Percentiles rank a stretch among this genome's conserved stretches.
Conservation (phyloP, 2,113 vertebrate genomes). For the Aptenodytes forsteri region DNA sequence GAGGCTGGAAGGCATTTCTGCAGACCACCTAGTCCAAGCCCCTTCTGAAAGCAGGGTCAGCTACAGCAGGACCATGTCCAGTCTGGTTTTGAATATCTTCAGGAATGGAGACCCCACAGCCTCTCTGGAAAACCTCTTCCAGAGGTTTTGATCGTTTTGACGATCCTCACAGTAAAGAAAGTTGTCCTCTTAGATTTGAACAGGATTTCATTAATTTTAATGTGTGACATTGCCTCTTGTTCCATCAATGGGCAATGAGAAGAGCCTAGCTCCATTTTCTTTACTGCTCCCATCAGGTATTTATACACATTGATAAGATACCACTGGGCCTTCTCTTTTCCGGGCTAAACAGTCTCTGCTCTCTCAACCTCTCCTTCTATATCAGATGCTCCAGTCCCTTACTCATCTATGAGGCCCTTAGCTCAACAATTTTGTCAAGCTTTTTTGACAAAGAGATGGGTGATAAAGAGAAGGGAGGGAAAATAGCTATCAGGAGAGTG, state of each 20-base stretch:
- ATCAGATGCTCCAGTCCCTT: not conserved
- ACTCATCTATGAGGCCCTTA: not conserved
- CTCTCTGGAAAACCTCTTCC: not conserved
- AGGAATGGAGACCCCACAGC: not conserved
- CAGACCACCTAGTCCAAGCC: not conserved
- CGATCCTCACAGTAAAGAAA: accelerated
- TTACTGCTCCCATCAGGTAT: not conserved
- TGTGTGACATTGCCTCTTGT: not conserved
- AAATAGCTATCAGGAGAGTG: not conserved
- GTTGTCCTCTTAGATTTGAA: not conserved
- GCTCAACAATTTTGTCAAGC: not conserved
- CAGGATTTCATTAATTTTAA: not conserved
- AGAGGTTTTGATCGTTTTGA: no score
- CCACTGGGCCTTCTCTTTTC: not conserved
- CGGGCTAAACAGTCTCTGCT: not conserved
- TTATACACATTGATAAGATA: not conserved
- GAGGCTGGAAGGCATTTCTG: not conserved
- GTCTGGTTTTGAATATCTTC: not conserved
- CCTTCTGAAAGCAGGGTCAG: not conserved
- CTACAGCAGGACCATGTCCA: not conserved
- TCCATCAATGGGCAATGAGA: not conserved
- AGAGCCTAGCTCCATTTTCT: not conserved
- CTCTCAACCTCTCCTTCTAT: not conserved
- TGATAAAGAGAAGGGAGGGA: not conserved
- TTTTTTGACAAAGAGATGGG: not conserved